These are phyloP conservation scores for Trichogramma evanescens DNA, from an alignment of 2,888 invertebrate species.

Conservation along the genomic window DNA sequence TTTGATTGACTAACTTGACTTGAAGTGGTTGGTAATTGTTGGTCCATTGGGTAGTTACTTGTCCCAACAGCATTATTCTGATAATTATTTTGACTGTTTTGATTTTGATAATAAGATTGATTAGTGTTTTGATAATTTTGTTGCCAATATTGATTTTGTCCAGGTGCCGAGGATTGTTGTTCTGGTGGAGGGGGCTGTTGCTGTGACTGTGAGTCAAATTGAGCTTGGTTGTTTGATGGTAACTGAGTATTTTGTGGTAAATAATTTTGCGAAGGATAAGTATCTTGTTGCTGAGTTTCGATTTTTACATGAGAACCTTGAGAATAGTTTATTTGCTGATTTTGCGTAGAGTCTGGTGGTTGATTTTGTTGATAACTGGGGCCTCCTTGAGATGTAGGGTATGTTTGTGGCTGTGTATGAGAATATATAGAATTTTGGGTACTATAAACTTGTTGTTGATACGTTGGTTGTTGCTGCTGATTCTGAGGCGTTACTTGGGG, in stretches of 20 bases:
- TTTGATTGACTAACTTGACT: constrained; percentile 14
- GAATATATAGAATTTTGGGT: not conserved
- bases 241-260: constrained; percentile 1
- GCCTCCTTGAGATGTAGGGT: constrained; percentile 14
- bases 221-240: constrained; percentile 22
- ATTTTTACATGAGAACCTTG: constrained; percentile 23
- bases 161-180: not conserved
- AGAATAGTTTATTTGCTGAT: constrained; percentile 28
- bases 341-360: constrained; percentile 24
- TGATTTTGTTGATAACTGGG: constrained; percentile 26
- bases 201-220: constrained; percentile 24
- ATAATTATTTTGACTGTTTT: constrained; percentile 44
- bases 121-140: constrained; percentile 45
- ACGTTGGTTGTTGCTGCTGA: not conserved
- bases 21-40: constrained; percentile 33
- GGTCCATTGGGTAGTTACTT: constrained; percentile 12
- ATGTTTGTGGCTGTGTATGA: not conserved
- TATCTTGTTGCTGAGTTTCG: constrained; percentile 8
- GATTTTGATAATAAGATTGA: constrained; percentile 38
- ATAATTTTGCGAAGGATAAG: constrained; percentile 24
- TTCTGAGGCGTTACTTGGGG: not conserved
- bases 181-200: constrained; percentile 22
- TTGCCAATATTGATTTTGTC: constrained; percentile 42
- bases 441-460: constrained; percentile 1
- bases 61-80: constrained; percentile 23